These are phyloP conservation scores for Lepetodrilus schrolli DNA, from an alignment of 2,888 invertebrate species.

Conservation along the genomic window DNA sequence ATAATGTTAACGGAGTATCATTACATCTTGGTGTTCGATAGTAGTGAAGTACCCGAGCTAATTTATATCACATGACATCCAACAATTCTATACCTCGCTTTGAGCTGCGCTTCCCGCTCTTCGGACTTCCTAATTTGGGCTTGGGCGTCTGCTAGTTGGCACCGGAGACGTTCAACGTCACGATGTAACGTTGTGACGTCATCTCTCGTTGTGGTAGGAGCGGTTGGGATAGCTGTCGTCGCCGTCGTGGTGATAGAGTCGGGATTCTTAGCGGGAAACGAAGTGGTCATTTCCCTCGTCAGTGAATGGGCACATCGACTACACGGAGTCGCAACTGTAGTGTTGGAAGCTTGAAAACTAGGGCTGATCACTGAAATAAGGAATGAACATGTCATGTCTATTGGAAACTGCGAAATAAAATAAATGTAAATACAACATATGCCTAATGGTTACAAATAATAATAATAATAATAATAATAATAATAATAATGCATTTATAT, in stretches of 20 bases:
- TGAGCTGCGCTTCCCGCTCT: conserved; percentile 75
- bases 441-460: no score
- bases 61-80: no score
- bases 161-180: conserved; percentile 76
- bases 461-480: no score
- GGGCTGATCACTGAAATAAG: no score
- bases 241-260: background rate
- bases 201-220: background rate
- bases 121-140: conserved; percentile 74
- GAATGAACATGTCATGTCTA: no score
- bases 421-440: no score
- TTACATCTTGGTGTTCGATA: no score
- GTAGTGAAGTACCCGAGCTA: no score
- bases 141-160: conserved; percentile 76
- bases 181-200: conserved; percentile 40
- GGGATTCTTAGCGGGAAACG: background rate
- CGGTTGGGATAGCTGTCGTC: no score
- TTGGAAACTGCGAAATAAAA: no score
- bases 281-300: background rate
- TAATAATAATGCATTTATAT: no score
- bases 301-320: background rate
- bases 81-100: conserved; percentile 75
- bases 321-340: background rate
- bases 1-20: no score
- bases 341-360: background rate